phyloP scores from a whole-genome alignment of 2,888 invertebrate genomes.

The Eremobia ochroleuca region DNA sequence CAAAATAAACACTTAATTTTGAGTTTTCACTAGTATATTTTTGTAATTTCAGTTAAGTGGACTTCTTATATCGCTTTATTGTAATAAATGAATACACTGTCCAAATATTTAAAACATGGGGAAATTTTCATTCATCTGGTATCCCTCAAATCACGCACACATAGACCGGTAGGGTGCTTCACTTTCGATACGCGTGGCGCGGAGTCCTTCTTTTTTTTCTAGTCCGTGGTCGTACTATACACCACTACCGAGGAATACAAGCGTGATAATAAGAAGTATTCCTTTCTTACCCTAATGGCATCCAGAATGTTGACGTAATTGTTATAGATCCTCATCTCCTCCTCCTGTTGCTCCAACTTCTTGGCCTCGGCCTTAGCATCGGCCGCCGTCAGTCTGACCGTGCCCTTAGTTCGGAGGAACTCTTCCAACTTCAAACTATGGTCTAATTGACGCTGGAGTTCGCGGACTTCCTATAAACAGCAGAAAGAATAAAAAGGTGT shows the following conservation, averaged over 20 bases:
- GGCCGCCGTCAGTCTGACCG: conserved; percentile 94
- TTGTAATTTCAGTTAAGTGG: no score
- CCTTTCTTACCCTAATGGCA: conserved; percentile 92
- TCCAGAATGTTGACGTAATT: conserved; percentile 94
- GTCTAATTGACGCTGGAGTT: conserved; percentile 96
- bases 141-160: no score
- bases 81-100: no score
- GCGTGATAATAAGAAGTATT: background rate
- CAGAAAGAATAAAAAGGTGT: background rate
- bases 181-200: no score
- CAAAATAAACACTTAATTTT: no score
- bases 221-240: no score
- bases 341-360: conserved; percentile 92
- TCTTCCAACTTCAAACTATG: conserved; percentile 96
- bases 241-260: background rate
- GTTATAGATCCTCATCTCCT: conserved; percentile 93
- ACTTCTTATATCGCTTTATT: no score
- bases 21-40: no score
- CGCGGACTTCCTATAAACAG: conserved; percentile 94
- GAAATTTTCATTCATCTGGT: no score
- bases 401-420: conserved; percentile 96
- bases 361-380: conserved; percentile 94
- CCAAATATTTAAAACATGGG: no score
- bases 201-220: no score
- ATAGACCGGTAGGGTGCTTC: no score